Base-by-base conservation (phyloP, 2,113 vertebrate genomes). In the Zonotrichia leucophrys region DNA sequence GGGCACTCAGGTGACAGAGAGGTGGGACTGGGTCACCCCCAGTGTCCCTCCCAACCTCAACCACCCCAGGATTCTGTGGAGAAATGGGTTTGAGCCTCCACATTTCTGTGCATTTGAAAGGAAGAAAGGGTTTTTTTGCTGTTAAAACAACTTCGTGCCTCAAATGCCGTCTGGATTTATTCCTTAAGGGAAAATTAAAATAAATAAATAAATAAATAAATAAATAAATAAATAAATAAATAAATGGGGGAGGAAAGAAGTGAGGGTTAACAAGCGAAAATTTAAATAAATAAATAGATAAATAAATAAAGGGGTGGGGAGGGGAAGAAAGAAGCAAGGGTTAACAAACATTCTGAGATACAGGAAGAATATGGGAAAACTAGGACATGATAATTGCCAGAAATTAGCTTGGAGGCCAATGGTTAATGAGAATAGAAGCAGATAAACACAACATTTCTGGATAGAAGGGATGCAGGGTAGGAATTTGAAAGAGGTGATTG, bases 291-390 rank as follows among this genome's bases (percentile, higher is more conserved):
- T 12, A 20, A 17, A 16, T 28, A 15, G 6, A 39, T 60, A 37
- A 16, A 31, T 18, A 31, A n/a, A n/a, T n/a, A n/a, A n/a, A n/a
- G n/a, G n/a, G n/a, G n/a, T n/a, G n/a, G n/a, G n/a, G n/a, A n/a
- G n/a, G n/a, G n/a, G n/a, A n/a, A n/a, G n/a, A n/a, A 49, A 69
- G 58, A 73, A 53, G 2, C 3, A 21, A 12, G 6, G 2, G 1
- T 35, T 60, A 50, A 21, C 12, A 79, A 67, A 39, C 25, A n/a
- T 79, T 56, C n/a, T 52, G 56, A 78, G 62, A 62, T 31, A 31
- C 1, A 69, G 22, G 15, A 49, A 59, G 35, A 85, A 41, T 18
- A 28, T 53, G 41, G 18, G 23, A 28, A 82, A 55, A 60, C 4
- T 27, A 56, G 50, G 46, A 47, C 1, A 3, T 4, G 2, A 5